Base-by-base conservation (phyloP, 2,888 invertebrate species). In the Deroplatys truncata region DNA sequence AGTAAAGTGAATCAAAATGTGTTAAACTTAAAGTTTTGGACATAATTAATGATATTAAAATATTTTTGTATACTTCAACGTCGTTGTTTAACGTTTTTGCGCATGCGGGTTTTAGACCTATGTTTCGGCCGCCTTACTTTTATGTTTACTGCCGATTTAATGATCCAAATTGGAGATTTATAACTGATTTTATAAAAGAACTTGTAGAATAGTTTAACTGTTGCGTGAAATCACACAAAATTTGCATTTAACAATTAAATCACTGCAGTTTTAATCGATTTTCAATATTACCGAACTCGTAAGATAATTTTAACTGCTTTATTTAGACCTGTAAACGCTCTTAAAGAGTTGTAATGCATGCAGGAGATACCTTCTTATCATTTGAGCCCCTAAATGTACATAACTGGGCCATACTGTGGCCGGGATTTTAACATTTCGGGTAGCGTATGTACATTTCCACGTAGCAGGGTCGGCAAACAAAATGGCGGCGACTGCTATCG, bases 401-500 rank as follows among this genome's bases (percentile, higher is more conserved):
- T 7, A 25, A 16, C 20, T 72, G 56, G 7, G 25, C 56, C 20
- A 25, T 25, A 72, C 25, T 20, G 20, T 20, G 20, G 28, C 31
- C 20, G 16, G 3, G 15, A 83, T 87, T 83, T 87, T n/a, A 28
- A 28, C 4, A 87, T 87, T 87, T 87, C 8, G 28, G 9, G 20
- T 31, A 87, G 87, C 87, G 87, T 87, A 87, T 83, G 83, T 8
- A 13, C 7, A 35, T 82, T 82, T 31, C 9, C 16, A 10, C 8
- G 29, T 20, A 3, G 29, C 87, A 25, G 83, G 83, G 87, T 83
- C 87, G 87, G 87, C 83, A 87, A 82, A 87, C 87, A 87, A 87
- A 87, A 87, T 87, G 87, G 87, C 87, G 87, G 83, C 82, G 35
- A 35, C 43, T 82, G 83, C 82, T 87, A 72, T 72, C 56, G 20